These are phyloP conservation scores for Valencia hispanica DNA, from an alignment of 2,797 vertebrate genomes.

Conservation along the genomic window DNA sequence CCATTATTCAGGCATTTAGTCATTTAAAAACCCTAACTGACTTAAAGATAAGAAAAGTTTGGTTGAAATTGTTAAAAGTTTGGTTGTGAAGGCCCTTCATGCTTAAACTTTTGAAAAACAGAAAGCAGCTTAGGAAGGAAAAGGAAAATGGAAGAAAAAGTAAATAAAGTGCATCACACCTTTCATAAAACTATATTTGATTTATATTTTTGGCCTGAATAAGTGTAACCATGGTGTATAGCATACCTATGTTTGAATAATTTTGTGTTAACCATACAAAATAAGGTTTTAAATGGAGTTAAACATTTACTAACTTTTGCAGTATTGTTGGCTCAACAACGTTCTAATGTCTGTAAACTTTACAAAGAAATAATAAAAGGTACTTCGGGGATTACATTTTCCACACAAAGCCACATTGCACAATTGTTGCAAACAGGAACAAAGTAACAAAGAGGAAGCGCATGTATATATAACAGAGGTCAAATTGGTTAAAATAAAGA, in stretches of 20 bases:
- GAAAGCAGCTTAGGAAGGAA: neutral
- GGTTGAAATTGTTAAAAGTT: neutral
- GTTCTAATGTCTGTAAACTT: neutral
- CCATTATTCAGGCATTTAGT: neutral
- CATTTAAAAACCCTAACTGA: neutral
- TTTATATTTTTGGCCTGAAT: neutral
- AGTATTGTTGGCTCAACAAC: neutral
- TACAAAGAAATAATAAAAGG: neutral
- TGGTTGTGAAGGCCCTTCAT: neutral
- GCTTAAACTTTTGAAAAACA: neutral
- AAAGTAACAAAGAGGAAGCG: conserved; percentile 1
- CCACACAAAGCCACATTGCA: neutral
- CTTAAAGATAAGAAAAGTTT: neutral
- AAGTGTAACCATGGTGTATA: neutral
- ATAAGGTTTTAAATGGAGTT: neutral
- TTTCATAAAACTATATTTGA: too few species aligned
- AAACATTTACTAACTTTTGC: neutral
- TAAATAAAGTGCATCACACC: too few species aligned
- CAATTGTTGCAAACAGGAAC: neutral
- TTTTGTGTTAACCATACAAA: too few species aligned
- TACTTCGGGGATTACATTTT: neutral
- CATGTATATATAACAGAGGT: neutral
- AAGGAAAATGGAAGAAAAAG: neutral
- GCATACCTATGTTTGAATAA: too few species aligned
- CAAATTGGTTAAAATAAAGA: neutral